Base-by-base conservation (phyloP, 2,113 vertebrate species). In the Notothenia coriiceps region DNA sequence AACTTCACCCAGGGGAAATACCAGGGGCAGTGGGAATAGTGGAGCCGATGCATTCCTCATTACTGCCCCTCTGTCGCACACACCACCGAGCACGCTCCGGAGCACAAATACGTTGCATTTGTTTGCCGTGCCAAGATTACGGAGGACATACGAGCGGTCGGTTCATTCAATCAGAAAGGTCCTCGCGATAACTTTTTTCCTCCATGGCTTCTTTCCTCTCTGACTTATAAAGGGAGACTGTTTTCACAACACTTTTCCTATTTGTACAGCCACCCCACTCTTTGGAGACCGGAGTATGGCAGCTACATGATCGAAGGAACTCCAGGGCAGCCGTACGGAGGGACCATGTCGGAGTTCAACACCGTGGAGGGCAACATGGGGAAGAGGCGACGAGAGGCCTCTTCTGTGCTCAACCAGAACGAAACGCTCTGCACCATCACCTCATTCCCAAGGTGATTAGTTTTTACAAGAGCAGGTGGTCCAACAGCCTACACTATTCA, bases 231-330 rank as follows among this genome's bases (percentile, higher is more conserved):
- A 51, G 33, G 40, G 10, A 4, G 1, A 77, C 60, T 6, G 8
- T 49, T 77, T 72, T 73, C 20, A 62, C 12, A 57, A 22, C 13
- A 22, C n/a, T 13, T 72, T 75, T 70, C 62, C 0, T 84, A 0
- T 88, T 72, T 86, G 61, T 86, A 1, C 63, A 99, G 98, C 88
- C 98, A 99, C 79, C 98, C 98, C 29, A 99, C 98, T 0, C 96
- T 99, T 44, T 99, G 98, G 98, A 97, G 98, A 85, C 98, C 98
- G 15, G 98, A 99, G 79, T 99, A 99, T 51, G 96, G 96, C 86
- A 98, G 97, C 87, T 99, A 99, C 90, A 99, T 99, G 98, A 98
- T 99, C 25, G 98, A 99, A 82, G 98, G 98, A 18, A 99, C 98
- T 0, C 98, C 98, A 0, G 98, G 98, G 4, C 98, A 98, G 89